These are phyloP conservation scores for Phalangium opilio DNA, from an alignment of 2,888 invertebrate species.

Conservation along the genomic window DNA sequence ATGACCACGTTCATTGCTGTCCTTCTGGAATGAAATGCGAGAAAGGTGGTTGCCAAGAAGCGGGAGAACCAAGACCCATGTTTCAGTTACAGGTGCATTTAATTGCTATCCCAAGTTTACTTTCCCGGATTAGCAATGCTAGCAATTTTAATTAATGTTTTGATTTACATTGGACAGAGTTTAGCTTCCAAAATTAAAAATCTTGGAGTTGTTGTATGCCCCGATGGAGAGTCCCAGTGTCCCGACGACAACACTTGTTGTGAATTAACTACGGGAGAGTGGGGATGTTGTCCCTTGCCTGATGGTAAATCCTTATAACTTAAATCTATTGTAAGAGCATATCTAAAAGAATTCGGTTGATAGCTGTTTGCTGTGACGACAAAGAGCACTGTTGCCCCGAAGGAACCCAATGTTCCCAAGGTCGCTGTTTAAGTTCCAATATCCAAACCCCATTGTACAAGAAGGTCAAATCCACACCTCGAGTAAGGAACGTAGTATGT, in stretches of 20 bases:
- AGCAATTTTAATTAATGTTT: too few species aligned
- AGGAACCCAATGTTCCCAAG: conserved; percentile 7
- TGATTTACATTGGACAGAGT: too few species aligned
- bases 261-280: conserved; percentile 18
- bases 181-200: conserved; percentile 1
- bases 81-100: too few species aligned
- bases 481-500: conserved; percentile 8
- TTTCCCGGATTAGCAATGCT: too few species aligned
- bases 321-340: too few species aligned
- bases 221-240: conserved; percentile 12
- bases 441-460: too few species aligned
- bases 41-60: too few species aligned
- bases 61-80: too few species aligned
- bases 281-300: conserved; percentile 26
- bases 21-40: conserved; percentile 4
- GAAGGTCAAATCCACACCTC: too few species aligned
- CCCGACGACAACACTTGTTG: conserved; percentile 25
- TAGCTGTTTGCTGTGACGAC: conserved; percentile 27
- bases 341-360: too few species aligned
- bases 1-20: conserved; percentile 10
- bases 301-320: conserved; percentile 7
- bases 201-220: conserved; percentile 8
- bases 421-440: too few species aligned
- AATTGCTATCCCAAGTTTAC: background rate
- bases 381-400: conserved; percentile 25